Base-by-base conservation (phyloP, 2,113 vertebrate genomes). In the Cisticola juncidis region DNA sequence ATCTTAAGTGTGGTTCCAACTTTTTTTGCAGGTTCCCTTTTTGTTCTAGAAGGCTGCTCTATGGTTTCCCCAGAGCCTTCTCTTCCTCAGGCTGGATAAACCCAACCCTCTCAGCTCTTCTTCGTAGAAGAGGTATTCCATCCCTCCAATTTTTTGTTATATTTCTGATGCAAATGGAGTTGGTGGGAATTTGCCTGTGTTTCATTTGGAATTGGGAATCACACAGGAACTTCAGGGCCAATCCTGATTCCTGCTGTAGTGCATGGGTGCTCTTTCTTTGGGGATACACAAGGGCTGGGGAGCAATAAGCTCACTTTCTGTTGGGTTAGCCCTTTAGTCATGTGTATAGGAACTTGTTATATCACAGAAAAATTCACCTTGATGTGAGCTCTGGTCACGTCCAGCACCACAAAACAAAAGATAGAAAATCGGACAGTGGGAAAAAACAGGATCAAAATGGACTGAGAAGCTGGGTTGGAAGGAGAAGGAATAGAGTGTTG, bases 121-220 rank as follows among this genome's bases (percentile, higher is more conserved):
- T 69, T 76, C 25, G 26, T 5, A 26, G 14, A 74, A 35, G 29
- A 69, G 25, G 17, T 48, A 33, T 48, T 62, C 40, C 31, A 62
- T 33, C 31, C 14, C 35, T 54, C 17, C 47, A 35, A 20, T 57
- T 74, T 58, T 33, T 5, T 66, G 29, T 70, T 9, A 8, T 85
- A 77, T 91, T 81, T 40, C 53, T 79, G 20, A 11, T 38, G 38
- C 14, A 2, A 36, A 51, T 15, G 17, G 24, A 58, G 16, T 29
- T 38, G 26, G 2, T 69, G 56, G 28, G 35, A 81, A 62, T 84
- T 53, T 71, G 3, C 12, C 31, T 51, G 18, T 0, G 0, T 47
- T 17, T 18, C 2, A 0, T 40, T 44, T 36, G 9, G 31, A 91
- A 60, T 10, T 56, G 72, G 66, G 51, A 89, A 42, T 12, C 0